Conservation (phyloP, 2,888 invertebrate species). For the Caradrina clavipalpis region DNA sequence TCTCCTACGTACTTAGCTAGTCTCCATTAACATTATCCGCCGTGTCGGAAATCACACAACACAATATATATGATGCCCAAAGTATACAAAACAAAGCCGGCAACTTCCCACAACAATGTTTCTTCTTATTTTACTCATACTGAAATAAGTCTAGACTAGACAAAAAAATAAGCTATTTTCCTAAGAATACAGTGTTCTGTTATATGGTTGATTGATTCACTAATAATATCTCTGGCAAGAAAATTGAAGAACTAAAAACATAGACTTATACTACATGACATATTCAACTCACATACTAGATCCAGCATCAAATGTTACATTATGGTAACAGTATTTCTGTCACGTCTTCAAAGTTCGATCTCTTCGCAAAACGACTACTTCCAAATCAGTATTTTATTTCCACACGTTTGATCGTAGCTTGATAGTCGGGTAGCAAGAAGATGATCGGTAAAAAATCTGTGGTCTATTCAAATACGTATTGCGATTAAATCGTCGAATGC, state of each 20-base stretch:
- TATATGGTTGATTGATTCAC: too few relatives aligned
- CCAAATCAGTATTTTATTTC: conserved; percentile 31
- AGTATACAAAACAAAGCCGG: too few relatives aligned
- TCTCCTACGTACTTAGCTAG: too few relatives aligned
- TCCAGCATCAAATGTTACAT: conserved; percentile 32
- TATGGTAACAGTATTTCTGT: conserved; percentile 29
- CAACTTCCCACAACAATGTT: too few relatives aligned
- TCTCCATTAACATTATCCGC: too few relatives aligned
- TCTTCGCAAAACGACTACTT: conserved; percentile 26
- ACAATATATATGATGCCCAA: too few relatives aligned
- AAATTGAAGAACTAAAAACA: background rate
- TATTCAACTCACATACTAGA: conserved; percentile 40
- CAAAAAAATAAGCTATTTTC: too few relatives aligned
- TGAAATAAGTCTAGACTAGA: too few relatives aligned
- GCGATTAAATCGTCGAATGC: too few relatives aligned
- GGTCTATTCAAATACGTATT: background rate
- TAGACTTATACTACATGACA: conserved; percentile 4
- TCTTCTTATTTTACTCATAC: too few relatives aligned
- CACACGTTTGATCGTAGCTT: conserved; percentile 15
- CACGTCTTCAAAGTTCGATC: conserved; percentile 40
- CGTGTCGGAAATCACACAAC: too few relatives aligned
- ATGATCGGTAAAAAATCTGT: conserved; percentile 8
- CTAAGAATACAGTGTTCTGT: too few relatives aligned
- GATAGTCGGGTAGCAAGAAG: background rate
- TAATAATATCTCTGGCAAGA: background rate